Base-by-base conservation (phyloP, 2,888 invertebrate genomes). In the Drosophila neonasuta region DNA sequence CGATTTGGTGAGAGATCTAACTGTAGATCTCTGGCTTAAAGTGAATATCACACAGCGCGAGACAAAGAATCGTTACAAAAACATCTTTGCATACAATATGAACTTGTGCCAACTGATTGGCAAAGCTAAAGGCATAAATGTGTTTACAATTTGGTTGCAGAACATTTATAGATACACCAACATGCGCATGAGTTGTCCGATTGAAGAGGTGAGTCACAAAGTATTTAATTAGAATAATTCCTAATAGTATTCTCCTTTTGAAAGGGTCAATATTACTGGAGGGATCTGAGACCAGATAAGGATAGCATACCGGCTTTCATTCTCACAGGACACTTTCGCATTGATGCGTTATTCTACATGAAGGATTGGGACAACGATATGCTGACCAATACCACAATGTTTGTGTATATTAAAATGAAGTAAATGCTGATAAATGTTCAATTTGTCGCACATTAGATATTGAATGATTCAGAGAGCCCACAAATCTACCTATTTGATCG, bases 401-500 rank as follows among this genome's bases (percentile, higher is more conserved):
- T 64, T 56, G 29, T 55, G 30, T 51, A 64, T 49, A 56, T 69
- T 30, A 46, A 62, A 69, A 64, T 65, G 56, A 59, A 57, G 42
- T 60, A 34, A 63, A 51, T 7, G 11, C 29, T 30, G 17, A 49
- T 30, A 13, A 13, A 30, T 45, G 42, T 0, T 60, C 55, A 62
- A 74, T 74, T 67, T 57, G 61, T 56, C 46, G 52, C 66, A 70
- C 62, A 65, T 57, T 62, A 85, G 61, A 32, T 49, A 61, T 82
- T 87, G 67, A 79, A 86, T 83, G 65, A 71, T 71, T 86, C 56
- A 86, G 68, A 39, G 54, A 61, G 59, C 57, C 30, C 29, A 50
- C 46, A 46, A 36, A 59, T 51, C 49, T 55, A 42, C 45, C 32
- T 60, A 69, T 79, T 55, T 32, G 66, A 68, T 65, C 42, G 58